These are phyloP conservation scores for Poeciliopsis turneri DNA, from an alignment of 2,797 vertebrate genomes.

Conservation along the genomic window DNA sequence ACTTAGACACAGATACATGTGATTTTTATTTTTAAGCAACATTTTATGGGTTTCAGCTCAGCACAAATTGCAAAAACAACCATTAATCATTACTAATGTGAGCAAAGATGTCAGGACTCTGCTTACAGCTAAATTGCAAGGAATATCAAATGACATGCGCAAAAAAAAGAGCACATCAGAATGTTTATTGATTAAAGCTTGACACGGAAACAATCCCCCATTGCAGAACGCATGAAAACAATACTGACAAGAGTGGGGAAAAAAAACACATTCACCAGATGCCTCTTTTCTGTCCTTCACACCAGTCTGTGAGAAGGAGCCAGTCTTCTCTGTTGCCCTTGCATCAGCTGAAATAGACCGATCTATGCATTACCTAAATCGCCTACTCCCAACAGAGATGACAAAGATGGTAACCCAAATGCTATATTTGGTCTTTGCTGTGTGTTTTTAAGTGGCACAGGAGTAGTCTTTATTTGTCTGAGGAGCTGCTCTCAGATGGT, in stretches of 20 bases:
- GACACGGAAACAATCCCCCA: slow-evolving; percentile 72
- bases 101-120: slow-evolving; percentile 58
- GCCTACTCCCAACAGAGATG: slow-evolving; percentile 38
- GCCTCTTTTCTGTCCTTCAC: slow-evolving; percentile 49
- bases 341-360: slow-evolving; percentile 50
- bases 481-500: slow-evolving; percentile 50
- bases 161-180: slow-evolving; percentile 68
- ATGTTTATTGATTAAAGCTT: slow-evolving; percentile 81
- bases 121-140: slow-evolving; percentile 62
- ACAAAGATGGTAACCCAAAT: slow-evolving; percentile 62
- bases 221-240: slow-evolving; percentile 71
- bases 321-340: slow-evolving; percentile 59
- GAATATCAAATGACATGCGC: slow-evolving; percentile 67
- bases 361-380: slow-evolving; percentile 49
- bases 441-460: slow-evolving; percentile 56
- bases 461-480: slow-evolving; percentile 60
- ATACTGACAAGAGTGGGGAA: slow-evolving; percentile 55
- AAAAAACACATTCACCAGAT: slow-evolving; percentile 50
- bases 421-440: slow-evolving; percentile 66
- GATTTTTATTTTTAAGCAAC: slow-evolving; percentile 42
- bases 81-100: slow-evolving; percentile 71
- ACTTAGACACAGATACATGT: slow-evolving; percentile 20
- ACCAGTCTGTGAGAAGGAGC: slow-evolving; percentile 47
- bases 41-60: slow-evolving; percentile 59
- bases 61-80: slow-evolving; percentile 54